Base-by-base conservation (phyloP, 2,888 invertebrate species). In the Plagiodera versicolora region DNA sequence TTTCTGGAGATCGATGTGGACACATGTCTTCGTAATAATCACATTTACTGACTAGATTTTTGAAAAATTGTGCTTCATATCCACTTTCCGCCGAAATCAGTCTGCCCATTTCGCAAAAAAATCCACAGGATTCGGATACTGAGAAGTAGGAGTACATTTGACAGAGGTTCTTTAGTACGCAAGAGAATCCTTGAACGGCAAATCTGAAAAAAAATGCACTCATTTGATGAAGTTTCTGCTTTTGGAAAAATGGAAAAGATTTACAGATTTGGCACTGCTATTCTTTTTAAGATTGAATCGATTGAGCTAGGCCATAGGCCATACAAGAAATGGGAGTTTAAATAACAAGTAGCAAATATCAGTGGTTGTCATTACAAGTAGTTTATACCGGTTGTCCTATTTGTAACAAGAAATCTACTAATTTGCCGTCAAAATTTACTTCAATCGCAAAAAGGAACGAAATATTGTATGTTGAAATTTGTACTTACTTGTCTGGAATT, bases 401-500 rank as follows among this genome's bases (percentile, higher is more conserved):
- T n/a, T n/a, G n/a, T n/a, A n/a, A n/a, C n/a, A n/a, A n/a, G n/a
- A n/a, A n/a, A n/a, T n/a, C n/a, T n/a, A n/a, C n/a, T n/a, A n/a
- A n/a, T n/a, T n/a, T n/a, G n/a, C n/a, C n/a, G n/a, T n/a, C n/a
- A n/a, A n/a, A n/a, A n/a, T n/a, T n/a, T n/a, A n/a, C n/a, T n/a
- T n/a, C n/a, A n/a, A n/a, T n/a, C n/a, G n/a, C n/a, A n/a, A n/a
- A n/a, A n/a, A n/a, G n/a, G n/a, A n/a, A n/a, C n/a, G n/a, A n/a
- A n/a, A n/a, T n/a, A n/a, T n/a, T n/a, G n/a, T n/a, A n/a, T 24
- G 3, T n/a, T 56, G 19, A 17, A 17, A 24, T 48, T 30, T 6
- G 14, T 63, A 75, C 79, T 78, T 72, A 88, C 88, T 82, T 83
- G 70, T 86, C 81, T 17, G 87, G 71, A 5, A 87, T 77, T 1